Evolutionary conservation across 1,140 invertebrate genomes (phyloP).

Genomic region (Carposina sasakii): DNA sequence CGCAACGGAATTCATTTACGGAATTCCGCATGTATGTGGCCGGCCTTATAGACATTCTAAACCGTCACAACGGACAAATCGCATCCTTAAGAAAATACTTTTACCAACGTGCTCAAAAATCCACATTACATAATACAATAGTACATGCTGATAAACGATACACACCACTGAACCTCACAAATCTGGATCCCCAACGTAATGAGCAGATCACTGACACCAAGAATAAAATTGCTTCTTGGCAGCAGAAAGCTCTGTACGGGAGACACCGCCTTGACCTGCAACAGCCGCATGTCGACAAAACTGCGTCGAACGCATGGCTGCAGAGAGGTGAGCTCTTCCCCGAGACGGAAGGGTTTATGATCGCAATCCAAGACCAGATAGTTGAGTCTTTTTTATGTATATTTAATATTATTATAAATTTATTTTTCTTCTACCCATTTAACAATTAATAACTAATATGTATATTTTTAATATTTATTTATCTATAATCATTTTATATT

Average conservation of each 20-base stretch:
- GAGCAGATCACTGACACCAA: too few relatives aligned
- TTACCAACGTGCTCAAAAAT: too few relatives aligned
- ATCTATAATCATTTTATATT: too few relatives aligned
- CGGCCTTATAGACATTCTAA: too few relatives aligned
- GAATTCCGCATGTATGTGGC: not conserved
- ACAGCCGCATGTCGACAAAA: slow-evolving; percentile 14
- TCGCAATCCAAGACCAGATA: slow-evolving; percentile 32
- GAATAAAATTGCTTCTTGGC: slow-evolving; percentile 12
- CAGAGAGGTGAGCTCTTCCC: slow-evolving; percentile 19
- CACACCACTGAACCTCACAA: not conserved
- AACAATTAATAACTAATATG: too few relatives aligned
- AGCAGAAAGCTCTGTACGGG: slow-evolving; percentile 11
- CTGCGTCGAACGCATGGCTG: slow-evolving; percentile 21
- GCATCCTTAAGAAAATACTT: not conserved
- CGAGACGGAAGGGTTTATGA: slow-evolving; percentile 33
- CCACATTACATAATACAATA: too few relatives aligned
- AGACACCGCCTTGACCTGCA: slow-evolving; percentile 4
- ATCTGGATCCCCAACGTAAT: slow-evolving; percentile 1
- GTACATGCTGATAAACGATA: not conserved
- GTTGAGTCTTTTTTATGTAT: too few relatives aligned
- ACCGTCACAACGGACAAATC: not conserved
- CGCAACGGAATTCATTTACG: not conserved
- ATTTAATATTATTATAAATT: too few relatives aligned
- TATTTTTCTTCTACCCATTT: too few relatives aligned
- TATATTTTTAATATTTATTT: too few relatives aligned